Evolutionary conservation across 2,113 vertebrate species (phyloP), one percentile per base, ranked within the genome.

Genomic region (Callospermophilus lateralis): DNA sequence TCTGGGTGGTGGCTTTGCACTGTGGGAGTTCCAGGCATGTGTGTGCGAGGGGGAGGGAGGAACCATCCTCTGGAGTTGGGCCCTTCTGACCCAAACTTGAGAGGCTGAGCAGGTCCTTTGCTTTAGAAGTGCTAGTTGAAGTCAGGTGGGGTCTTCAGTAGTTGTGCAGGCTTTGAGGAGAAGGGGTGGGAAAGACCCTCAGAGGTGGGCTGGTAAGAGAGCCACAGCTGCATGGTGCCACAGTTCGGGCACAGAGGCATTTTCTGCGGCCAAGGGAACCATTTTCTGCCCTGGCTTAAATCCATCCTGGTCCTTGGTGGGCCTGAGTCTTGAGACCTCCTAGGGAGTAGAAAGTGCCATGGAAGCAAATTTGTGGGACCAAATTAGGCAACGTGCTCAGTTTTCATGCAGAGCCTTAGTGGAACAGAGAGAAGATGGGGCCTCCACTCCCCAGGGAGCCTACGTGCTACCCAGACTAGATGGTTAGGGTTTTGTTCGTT

Each of bases 381-480:
- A 28, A 32, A 51, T 51, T 53, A 3, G 48, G 39, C 9, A 45
- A 87, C 74, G 81, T n/a, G 42, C 34, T 85, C 13, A 51, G 70
- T 17, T 55, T 94, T 95, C 30, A 61, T n/a, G 19, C 22, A 76
- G 72, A n/a, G 17, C 76, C 55, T 86, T 28, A 39, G 17, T 80
- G 61, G 92, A 77, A 61, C 10, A 13, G 37, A 58, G 84, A 74
- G 37, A 79, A 78, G 37, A 8, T 4, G 15, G 12, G 84, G 19
- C 53, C 32, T 58, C 48, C 78, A 61, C 42, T 3, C 8, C 28
- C 83, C 19, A 45, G 76, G 70, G 80, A 90, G 24, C 45, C 0
- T 45, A n/a, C 34, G 61, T 51, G 74, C 61, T 87, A 78, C 77
- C 79, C 97, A 94, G 95, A 88, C 58, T 24, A 51, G 73, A 76